Base-by-base conservation (phyloP, 2,797 vertebrate genomes). In the Enteromius trimaculatus region DNA sequence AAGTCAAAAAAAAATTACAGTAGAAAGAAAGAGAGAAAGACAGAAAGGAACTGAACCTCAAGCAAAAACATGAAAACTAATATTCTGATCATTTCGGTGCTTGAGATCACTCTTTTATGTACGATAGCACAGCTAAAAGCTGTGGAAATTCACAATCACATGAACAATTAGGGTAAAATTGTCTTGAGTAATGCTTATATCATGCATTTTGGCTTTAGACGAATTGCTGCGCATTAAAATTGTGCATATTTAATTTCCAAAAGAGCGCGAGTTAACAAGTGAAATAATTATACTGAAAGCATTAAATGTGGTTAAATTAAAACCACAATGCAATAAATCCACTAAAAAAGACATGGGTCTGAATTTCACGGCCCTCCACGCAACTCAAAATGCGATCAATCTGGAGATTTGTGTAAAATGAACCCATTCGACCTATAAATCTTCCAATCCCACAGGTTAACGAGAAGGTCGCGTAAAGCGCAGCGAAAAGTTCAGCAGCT, bases 101-200 rank as follows among this genome's bases (percentile, higher is more conserved):
- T 6, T 77, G 21, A 83, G 74, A 83, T 83, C 81, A 83, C 81
- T 82, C 81, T 82, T 76, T 77, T 42, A 80, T 42, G 66, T 37
- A 70, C 21, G 21, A 58, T 68, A 55, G 80, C 60, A 53, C 39
- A 81, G 79, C 79, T 80, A 5, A 49, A 62, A 81, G 53, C 79
- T 47, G 26, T 81, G 53, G 14, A 62, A 72, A 72, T 64, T 21
- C 19, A 72, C 23, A 49, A 62, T 17, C 21, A n/a, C 42, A 34
- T 34, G 13, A 72, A 16, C 2, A 4, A 58, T 71, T 31, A 16
- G 55, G 13, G 17, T 42, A 29, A 42, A 34, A 51, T 14, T 39
- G 3, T 66, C 19, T 37, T 14, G n/a, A 37, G 49, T 37, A 75
- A 51, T 31, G 31, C 7, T 31, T 7, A 37, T 26, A 68, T 49